Conservation (phyloP, 2,113 vertebrate species). For the Cyphomyrus plagiostoma region DNA sequence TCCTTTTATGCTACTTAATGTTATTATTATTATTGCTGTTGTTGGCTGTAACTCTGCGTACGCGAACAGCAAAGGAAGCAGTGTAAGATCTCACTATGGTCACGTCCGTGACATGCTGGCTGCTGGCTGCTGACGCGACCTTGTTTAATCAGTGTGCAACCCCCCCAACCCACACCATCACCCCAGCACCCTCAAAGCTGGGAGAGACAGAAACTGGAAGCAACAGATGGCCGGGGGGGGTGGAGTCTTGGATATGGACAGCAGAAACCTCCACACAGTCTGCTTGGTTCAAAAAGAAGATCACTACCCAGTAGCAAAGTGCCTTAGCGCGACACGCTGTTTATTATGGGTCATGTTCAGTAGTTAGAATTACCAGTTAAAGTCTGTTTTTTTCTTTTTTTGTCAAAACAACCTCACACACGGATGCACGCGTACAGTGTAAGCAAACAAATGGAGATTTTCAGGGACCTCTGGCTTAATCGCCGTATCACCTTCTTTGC, state of each 20-base stretch:
- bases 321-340: not conserved
- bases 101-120: not conserved
- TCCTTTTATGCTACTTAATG: not conserved
- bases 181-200: not conserved
- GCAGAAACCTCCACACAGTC: not conserved
- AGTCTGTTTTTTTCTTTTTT: not conserved
- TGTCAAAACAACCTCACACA: not conserved
- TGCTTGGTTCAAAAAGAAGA: not conserved
- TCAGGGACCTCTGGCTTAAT: not conserved
- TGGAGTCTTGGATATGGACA: not conserved
- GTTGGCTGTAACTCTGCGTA: not conserved
- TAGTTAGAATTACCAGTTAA: not conserved
- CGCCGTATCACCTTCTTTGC: not conserved
- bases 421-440: not conserved
- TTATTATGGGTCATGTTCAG: not conserved
- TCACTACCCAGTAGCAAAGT: not conserved
- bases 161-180: not conserved
- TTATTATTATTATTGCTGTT: not conserved
- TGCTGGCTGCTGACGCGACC: not conserved
- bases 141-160: not conserved
- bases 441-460: not conserved
- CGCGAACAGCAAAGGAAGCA: not conserved
- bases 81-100: not conserved
- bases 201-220: not conserved
- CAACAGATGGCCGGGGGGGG: slow-evolving; percentile 2